phyloP scores from a whole-genome alignment of 2,797 vertebrate genomes.

The Aldrovandia affinis region DNA sequence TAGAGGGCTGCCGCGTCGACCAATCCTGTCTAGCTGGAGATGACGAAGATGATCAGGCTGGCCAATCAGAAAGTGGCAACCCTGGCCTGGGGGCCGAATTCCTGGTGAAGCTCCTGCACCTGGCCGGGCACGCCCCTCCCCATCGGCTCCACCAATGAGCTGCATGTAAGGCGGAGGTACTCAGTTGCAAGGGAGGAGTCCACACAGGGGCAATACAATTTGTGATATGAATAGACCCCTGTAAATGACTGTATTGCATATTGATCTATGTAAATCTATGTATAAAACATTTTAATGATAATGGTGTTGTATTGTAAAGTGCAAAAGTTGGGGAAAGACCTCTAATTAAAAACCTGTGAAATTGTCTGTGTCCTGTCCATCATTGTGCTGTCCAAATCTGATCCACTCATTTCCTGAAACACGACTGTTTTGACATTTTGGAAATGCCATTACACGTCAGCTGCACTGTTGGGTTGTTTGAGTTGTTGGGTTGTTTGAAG shows the following conservation, averaged over 20 bases:
- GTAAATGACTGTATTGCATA: conserved; percentile 57
- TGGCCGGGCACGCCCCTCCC: conserved; percentile 59
- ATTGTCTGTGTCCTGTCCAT: neutral
- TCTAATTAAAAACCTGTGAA: neutral
- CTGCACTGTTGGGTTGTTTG: too few relatives aligned
- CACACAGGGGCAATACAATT: conserved; percentile 36
- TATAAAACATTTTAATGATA: conserved; percentile 21
- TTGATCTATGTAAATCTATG: conserved; percentile 36
- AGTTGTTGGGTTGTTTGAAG: too few relatives aligned
- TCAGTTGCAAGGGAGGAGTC: conserved; percentile 49
- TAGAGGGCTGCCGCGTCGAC: conserved; percentile 63
- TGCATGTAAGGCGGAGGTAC: conserved; percentile 23
- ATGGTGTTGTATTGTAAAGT: neutral
- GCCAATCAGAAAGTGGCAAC: conserved; percentile 53
- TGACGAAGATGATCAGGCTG: conserved; percentile 56
- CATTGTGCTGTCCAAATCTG: neutral
- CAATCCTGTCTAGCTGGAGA: conserved; percentile 65
- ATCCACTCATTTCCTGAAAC: neutral
- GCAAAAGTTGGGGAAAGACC: neutral
- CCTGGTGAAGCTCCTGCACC: conserved; percentile 66
- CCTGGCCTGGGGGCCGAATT: conserved; percentile 63
- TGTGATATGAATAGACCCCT: conserved; percentile 19
- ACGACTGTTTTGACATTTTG: too few relatives aligned
- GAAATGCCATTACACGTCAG: too few relatives aligned
- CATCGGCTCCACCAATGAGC: conserved; percentile 68